A percentile compares a stretch with the other conserved stretches of the same genome.
Evolutionary conservation across 2,113 vertebrate species (phyloP).

Genomic region (Alligator mississippiensis): DNA sequence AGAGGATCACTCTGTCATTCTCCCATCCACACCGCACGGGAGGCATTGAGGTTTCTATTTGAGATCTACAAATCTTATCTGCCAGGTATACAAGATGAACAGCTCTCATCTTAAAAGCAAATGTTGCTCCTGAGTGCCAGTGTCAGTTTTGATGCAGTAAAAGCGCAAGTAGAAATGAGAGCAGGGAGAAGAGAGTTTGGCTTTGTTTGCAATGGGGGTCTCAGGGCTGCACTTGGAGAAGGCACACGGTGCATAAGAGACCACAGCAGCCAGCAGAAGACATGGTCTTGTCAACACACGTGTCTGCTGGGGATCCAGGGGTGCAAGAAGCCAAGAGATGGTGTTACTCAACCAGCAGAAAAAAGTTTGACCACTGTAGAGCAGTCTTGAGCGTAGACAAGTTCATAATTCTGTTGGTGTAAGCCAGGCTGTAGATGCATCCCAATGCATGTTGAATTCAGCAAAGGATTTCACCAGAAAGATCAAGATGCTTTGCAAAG

Average conservation of each 20-base stretch:
- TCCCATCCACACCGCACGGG: background rate
- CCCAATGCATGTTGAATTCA: conserved; percentile 55
- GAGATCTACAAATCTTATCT: conserved; percentile 59
- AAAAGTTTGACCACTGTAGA: too few species aligned
- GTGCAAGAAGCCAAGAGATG: too few species aligned
- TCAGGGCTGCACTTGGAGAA: too few species aligned
- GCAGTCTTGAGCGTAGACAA: too few species aligned
- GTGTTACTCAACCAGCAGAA: too few species aligned
- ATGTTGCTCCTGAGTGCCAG: conserved; percentile 45
- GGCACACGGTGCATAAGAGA: too few species aligned
- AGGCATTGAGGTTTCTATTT: background rate
- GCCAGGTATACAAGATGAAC: conserved; percentile 53
- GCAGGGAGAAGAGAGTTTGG: conserved; percentile 58
- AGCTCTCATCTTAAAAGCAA: conserved; percentile 38
- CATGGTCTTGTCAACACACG: too few species aligned
- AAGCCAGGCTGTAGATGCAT: conserved; percentile 31
- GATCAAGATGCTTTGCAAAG: conserved; percentile 41
- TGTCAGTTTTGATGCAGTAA: conserved; percentile 28
- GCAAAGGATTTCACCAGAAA: conserved; percentile 53
- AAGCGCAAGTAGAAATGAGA: conserved; percentile 59
- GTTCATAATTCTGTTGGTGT: too few species aligned
- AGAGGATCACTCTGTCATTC: background rate
- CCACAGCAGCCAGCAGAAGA: too few species aligned
- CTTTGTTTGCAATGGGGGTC: too few species aligned
- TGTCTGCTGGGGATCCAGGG: too few species aligned